A percentile compares a stretch with the other conserved stretches of the same genome.
phyloP scores from a whole-genome alignment of 2,797 vertebrate species.

The Cryptoblepharus egeriae region DNA sequence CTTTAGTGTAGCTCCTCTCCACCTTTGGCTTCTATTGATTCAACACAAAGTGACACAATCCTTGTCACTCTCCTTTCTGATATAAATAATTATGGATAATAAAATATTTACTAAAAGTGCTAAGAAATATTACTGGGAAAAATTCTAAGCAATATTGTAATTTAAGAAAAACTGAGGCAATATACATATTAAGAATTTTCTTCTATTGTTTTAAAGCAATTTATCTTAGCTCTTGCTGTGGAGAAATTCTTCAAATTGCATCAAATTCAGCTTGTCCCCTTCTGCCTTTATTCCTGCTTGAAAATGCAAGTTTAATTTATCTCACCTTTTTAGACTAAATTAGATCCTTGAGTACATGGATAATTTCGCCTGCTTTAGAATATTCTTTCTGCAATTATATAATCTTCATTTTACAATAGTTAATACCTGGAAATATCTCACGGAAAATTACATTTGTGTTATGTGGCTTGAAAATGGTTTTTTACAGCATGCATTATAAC shows the following conservation, averaged over 20 bases:
- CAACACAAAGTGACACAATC: neutral
- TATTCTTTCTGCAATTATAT: conserved; percentile 18
- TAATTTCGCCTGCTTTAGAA: conserved; percentile 17
- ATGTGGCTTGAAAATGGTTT: conserved; percentile 1
- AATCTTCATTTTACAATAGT: conserved; percentile 7
- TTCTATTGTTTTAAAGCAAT: neutral
- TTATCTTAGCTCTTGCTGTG: neutral
- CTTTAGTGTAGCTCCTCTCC: neutral
- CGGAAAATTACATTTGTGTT: conserved; percentile 25
- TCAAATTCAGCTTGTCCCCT: neutral
- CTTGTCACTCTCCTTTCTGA: neutral
- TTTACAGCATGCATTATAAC: neutral
- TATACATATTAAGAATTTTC: neutral
- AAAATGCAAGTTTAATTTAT: conserved; percentile 20
- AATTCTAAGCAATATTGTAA: neutral
- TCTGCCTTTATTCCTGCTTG: neutral
- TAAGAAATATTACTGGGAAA: neutral
- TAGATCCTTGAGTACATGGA: neutral
- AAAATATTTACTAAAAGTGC: neutral
- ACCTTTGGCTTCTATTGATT: neutral
- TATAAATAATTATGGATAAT: neutral
- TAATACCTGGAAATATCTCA: neutral
- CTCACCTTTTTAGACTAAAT: conserved; percentile 22
- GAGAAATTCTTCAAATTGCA: neutral
- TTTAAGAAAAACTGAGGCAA: neutral